Evolutionary conservation across 2,888 invertebrate genomes (phyloP), one percentile per base, ranked within the genome.

Genomic region (Oligia strigilis): DNA sequence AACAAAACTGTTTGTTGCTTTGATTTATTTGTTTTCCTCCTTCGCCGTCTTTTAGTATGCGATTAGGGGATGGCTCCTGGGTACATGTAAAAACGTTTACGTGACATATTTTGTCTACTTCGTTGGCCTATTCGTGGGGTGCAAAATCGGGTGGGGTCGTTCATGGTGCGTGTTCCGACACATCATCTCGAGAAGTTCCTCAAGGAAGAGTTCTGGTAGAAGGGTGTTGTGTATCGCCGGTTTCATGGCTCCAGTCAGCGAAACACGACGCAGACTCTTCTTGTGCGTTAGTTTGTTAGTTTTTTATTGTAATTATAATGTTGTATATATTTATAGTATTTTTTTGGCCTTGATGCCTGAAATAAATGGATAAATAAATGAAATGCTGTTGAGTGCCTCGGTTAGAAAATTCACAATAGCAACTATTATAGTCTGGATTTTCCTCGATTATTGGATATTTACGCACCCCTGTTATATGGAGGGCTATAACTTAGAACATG

Each of bases 21-120:
- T 82, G 86, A 86, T 86, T 86, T 86, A 85, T 85, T 70, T 81
- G 77, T 78, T 84, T 72, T 52, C 80, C 36, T 62, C 6, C 43
- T 46, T 60, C 0, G 19, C 36, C 11, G 23, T 55, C 40, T 72
- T 82, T 77, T 52, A 49, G 62, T 67, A 62, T 49, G 23, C 71
- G 46, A 60, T 75, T 66, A 77, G 58, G 67, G 85, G 66, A n/a
- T 40, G 5, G 55, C 64, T 69, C 14, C 40, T 72, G 60, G 60
- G 67, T 40, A n/a, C 23, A 14, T 19, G 17, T 4, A 9, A 46
- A 52, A 49, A 72, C 6, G 43, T 46, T 73, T 55, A 40, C 29
- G 62, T 49, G 43, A 66, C 43, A 43, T 60, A 29, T 71, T 80
- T 80, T 46, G 14, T 40, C 23, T 80, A n/a, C 9, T 19, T 77